Evolutionary conservation across 2,797 vertebrate species (phyloP).

Genomic region (Bradypodion ventrale): DNA sequence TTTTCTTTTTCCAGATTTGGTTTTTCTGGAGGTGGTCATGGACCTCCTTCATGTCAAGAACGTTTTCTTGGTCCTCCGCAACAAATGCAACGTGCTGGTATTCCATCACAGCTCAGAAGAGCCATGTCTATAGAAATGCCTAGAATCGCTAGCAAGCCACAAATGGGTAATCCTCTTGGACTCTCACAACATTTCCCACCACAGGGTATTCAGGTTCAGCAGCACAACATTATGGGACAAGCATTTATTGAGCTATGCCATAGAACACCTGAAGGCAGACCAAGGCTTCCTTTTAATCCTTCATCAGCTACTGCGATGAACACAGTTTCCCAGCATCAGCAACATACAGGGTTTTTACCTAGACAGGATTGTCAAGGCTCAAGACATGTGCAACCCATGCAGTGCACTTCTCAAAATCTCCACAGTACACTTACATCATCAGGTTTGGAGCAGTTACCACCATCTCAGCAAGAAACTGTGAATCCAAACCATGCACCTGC

Average conservation of each 20-base stretch:
- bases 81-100: conserved; percentile 83
- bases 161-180: conserved; percentile 74
- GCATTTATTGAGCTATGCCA: conserved; percentile 95
- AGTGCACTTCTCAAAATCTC: conserved; percentile 71
- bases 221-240: conserved; percentile 96
- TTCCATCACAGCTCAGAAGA: conserved; percentile 89
- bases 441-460: conserved; percentile 85
- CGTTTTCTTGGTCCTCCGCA: conserved; percentile 87
- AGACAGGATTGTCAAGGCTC: conserved; percentile 83
- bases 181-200: conserved; percentile 86
- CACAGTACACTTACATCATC: conserved; percentile 77
- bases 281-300: conserved; percentile 81
- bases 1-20: conserved; percentile 79
- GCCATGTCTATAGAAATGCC: conserved; percentile 87
- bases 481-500: conserved; percentile 76
- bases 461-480: conserved; percentile 78
- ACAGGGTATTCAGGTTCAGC: conserved; percentile 87
- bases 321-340: conserved; percentile 73
- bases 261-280: conserved; percentile 86
- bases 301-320: conserved; percentile 78
- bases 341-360: conserved; percentile 78
- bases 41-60: conserved; percentile 83
- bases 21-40: conserved; percentile 83
- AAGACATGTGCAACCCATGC: conserved; percentile 80
- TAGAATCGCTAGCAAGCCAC: conserved; percentile 77